Conservation (phyloP, 2,888 invertebrate genomes). For the Phaedon cochleariae region DNA sequence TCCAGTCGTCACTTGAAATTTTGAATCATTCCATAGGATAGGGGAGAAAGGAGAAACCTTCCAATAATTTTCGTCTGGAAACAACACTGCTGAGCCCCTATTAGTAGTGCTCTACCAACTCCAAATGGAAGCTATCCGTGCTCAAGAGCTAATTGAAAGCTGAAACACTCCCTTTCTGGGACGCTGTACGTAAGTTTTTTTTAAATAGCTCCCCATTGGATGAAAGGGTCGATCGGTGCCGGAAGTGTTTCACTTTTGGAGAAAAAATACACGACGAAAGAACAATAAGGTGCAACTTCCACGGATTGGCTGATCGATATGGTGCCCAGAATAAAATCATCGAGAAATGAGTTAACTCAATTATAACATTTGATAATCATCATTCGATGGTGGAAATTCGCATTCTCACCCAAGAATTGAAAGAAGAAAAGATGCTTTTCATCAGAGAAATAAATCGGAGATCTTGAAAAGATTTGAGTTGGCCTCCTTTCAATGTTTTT, state of each 20-base stretch:
- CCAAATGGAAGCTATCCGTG: conserved; percentile 3
- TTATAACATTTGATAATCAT: no score
- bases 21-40: not conserved
- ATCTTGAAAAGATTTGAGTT: no score
- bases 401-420: no score
- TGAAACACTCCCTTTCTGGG: conserved; percentile 13
- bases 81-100: not conserved
- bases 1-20: not conserved
- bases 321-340: no score
- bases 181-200: conserved; percentile 11
- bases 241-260: conserved; percentile 15
- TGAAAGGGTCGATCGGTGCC: conserved; percentile 14
- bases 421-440: no score
- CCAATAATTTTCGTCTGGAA: not conserved
- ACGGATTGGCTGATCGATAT: no score
- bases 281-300: not conserved
- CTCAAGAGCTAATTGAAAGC: conserved; percentile 19
- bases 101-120: conserved; percentile 10
- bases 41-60: not conserved
- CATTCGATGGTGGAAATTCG: no score
- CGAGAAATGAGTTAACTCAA: no score
- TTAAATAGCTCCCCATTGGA: conserved; percentile 16
- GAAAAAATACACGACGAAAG: not conserved
- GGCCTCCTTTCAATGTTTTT: no score
- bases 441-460: no score